Base-by-base conservation (phyloP, 2,113 vertebrate species). In the Petaurus breviceps region DNA sequence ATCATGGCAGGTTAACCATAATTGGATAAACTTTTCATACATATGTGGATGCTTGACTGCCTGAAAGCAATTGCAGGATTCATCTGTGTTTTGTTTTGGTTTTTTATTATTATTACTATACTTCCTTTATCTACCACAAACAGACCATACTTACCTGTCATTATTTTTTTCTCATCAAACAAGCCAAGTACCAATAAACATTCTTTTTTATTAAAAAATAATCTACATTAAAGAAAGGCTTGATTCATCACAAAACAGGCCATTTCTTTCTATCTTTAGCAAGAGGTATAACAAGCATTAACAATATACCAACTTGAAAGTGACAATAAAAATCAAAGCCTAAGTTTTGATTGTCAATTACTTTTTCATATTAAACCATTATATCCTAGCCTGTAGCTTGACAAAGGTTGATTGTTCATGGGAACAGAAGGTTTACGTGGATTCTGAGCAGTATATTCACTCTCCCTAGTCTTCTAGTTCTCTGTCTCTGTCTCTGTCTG, bases 21-120 rank as follows among this genome's bases (percentile, higher is more conserved):
- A 99, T 99, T 99, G 99, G 99, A 99, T 99, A 99, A 99, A 99
- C 99, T 99, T 98, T 99, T 98, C 98, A 97, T 98, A 98, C 97
- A 98, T 98, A 98, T 99, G 99, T 99, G 99, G 99, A 99, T 99
- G 99, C 99, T 99, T 98, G 98, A 97, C 98, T 99, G 99, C 99
- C 98, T 98, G 98, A 98, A 99, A 98, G 98, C 98, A 97, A 98
- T 98, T 98, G 98, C 98, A 94, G 95, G 97, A 57, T 98, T 98
- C 98, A 99, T 99, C 97, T 96, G 37, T 43, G 94, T 96, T 97
- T 91, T 96, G 96, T 93, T 91, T 57, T 2, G 0, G 11, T 90
- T 90, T 31, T 47, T 25, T 92, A 11, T 51, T 49, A 95, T 98
- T 97, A 98, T 99, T 99, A 98, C 99, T 99, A 98, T 97, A 97